These are phyloP conservation scores for Drosophila prosaltans DNA, from an alignment of 1,140 invertebrate species.

Conservation along the genomic window DNA sequence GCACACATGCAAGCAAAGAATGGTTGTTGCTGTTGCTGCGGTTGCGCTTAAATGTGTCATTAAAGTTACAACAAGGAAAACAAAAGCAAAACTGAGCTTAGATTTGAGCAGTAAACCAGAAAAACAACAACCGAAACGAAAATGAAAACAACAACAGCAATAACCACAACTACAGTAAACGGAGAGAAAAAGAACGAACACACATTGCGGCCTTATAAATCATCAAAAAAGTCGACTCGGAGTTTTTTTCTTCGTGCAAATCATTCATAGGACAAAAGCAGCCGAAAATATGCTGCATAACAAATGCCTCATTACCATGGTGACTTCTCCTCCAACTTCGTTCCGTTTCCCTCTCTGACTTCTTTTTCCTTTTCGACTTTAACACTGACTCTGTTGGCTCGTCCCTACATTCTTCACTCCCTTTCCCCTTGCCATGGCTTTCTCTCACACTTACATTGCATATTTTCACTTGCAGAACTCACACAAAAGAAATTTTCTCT, in stretches of 20 bases:
- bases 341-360: too few species aligned
- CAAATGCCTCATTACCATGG: slow-evolving; percentile 73
- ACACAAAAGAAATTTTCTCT: slow-evolving; percentile 12
- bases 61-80: slow-evolving; percentile 49
- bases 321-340: background rate
- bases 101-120: slow-evolving; percentile 44
- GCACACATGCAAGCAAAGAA: slow-evolving; percentile 4
- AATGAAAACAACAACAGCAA: slow-evolving; percentile 14
- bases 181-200: slow-evolving; percentile 20
- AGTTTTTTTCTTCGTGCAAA: slow-evolving; percentile 38
- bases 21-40: slow-evolving; percentile 65
- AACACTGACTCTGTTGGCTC: background rate
- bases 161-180: slow-evolving; percentile 20
- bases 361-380: too few species aligned
- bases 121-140: slow-evolving; percentile 10
- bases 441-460: slow-evolving; percentile 1
- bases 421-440: background rate
- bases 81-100: slow-evolving; percentile 47
- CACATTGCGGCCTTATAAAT: slow-evolving; percentile 60
- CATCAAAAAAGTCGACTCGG: slow-evolving; percentile 39
- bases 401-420: too few species aligned
- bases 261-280: slow-evolving; percentile 54
- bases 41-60: slow-evolving; percentile 75
- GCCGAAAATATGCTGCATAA: slow-evolving; percentile 55
- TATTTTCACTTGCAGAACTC: slow-evolving; percentile 8